Conservation (phyloP, 92 coral and sea anemone genomes). For the Plumapathes pennacea region DNA sequence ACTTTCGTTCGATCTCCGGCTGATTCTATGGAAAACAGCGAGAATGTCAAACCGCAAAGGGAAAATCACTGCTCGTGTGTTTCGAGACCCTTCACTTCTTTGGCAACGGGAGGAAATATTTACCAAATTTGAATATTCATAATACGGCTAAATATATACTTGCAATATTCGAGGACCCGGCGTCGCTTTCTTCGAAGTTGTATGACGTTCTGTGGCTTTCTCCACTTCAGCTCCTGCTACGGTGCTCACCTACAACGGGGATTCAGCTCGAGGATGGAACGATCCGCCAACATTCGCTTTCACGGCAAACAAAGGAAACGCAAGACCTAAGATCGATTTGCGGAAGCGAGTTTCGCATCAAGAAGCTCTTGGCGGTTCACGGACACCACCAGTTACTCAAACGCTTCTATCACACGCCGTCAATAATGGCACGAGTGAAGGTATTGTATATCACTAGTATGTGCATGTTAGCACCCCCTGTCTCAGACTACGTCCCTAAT, state of each 20-base stretch:
- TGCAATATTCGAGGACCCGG: background rate
- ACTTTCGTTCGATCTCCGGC: too few relatives aligned
- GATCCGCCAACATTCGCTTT: slow-evolving; percentile 97
- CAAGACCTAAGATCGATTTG: slow-evolving; percentile 89
- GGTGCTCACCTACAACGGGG: slow-evolving; percentile 90
- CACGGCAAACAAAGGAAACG: slow-evolving; percentile 57
- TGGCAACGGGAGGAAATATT: slow-evolving; percentile 33
- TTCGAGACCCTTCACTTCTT: too few relatives aligned
- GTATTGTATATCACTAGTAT: too few relatives aligned
- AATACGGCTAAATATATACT: slow-evolving; percentile 7
- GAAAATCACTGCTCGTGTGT: too few relatives aligned
- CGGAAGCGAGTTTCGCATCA: slow-evolving; percentile 97
- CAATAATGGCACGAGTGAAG: too few relatives aligned
- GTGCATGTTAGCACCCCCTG: too few relatives aligned
- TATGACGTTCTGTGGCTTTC: too few relatives aligned
- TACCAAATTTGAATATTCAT: slow-evolving; percentile 30
- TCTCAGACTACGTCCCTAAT: too few relatives aligned
- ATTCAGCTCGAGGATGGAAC: slow-evolving; percentile 98
- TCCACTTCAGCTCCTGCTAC: slow-evolving; percentile 61
- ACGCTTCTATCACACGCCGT: slow-evolving; percentile 28
- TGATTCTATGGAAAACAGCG: too few relatives aligned
- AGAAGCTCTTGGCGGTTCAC: slow-evolving; percentile 86
- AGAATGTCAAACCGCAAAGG: too few relatives aligned
- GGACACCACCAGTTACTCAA: slow-evolving; percentile 53
- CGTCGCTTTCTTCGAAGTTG: too few relatives aligned